Conservation (phyloP, 1,140 invertebrate genomes). For the Bathynomus jamesi region DNA sequence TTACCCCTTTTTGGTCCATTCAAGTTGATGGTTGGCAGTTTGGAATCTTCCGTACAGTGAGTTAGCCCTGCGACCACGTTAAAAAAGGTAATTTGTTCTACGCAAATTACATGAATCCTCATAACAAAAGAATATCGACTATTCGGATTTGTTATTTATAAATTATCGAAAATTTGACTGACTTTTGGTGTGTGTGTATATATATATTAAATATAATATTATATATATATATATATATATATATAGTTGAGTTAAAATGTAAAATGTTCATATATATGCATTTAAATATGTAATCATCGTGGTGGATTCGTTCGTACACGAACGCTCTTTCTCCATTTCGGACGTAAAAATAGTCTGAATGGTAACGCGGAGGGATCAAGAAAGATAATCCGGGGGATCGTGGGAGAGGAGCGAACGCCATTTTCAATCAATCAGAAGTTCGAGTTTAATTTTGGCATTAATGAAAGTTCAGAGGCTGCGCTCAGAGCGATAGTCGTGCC, state of each 20-base stretch:
- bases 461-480: not conserved
- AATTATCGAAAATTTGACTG: too few species aligned
- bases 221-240: slow-evolving; percentile 3
- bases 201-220: not conserved
- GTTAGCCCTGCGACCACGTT: not conserved
- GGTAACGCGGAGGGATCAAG: too few species aligned
- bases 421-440: not conserved
- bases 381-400: not conserved
- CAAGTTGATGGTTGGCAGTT: not conserved
- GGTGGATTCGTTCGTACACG: too few species aligned
- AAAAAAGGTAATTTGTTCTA: too few species aligned
- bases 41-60: not conserved
- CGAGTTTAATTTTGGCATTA: not conserved
- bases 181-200: too few species aligned
- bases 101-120: too few species aligned
- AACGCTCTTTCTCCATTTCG: too few species aligned
- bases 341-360: too few species aligned
- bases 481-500: not conserved
- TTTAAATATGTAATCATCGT: not conserved
- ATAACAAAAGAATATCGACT: too few species aligned
- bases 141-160: too few species aligned
- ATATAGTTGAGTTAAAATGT: not conserved
- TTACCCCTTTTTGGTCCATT: not conserved
- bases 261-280: not conserved
- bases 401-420: not conserved